A percentile compares a stretch with the other conserved stretches of the same genome.
These are phyloP conservation scores for Ophthalmolycus amberensis DNA, from an alignment of 2,113 vertebrate species.

Conservation along the genomic window DNA sequence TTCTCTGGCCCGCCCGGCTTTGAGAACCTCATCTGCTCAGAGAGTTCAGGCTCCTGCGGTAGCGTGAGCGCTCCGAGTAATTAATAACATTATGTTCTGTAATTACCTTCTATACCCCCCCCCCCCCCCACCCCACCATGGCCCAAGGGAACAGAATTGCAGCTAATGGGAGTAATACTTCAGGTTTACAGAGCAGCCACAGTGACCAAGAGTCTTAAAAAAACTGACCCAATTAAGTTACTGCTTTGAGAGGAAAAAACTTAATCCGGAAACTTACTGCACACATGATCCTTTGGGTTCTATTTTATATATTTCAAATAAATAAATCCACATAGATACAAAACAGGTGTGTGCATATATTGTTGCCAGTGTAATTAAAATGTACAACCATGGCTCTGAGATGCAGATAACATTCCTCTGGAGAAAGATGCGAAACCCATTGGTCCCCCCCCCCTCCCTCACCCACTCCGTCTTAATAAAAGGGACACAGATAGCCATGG, in stretches of 20 bases:
- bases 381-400: slow-evolving; percentile 42
- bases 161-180: slow-evolving; percentile 73
- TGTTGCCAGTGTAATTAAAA: slow-evolving; percentile 58
- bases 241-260: slow-evolving; percentile 34
- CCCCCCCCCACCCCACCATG: slow-evolving; percentile 10
- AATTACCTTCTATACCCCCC: slow-evolving; percentile 75
- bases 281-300: slow-evolving; percentile 6
- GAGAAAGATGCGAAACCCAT: slow-evolving; percentile 70
- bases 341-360: slow-evolving; percentile 39
- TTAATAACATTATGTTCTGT: slow-evolving; percentile 83
- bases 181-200: slow-evolving; percentile 65
- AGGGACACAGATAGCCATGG: slow-evolving; percentile 66
- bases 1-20: slow-evolving; percentile 33
- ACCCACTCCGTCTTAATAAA: slow-evolving; percentile 67
- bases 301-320: background rate
- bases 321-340: background rate
- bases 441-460: slow-evolving; percentile 23
- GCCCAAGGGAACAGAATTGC: slow-evolving; percentile 67
- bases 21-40: slow-evolving; percentile 58
- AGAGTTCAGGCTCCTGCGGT: slow-evolving; percentile 50
- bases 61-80: slow-evolving; percentile 67
- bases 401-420: slow-evolving; percentile 64
- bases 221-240: slow-evolving; percentile 69
- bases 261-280: slow-evolving; percentile 14
- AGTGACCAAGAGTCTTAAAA: slow-evolving; percentile 54